These are phyloP conservation scores for Lingula anatina DNA, from an alignment of 2,888 invertebrate genomes.

Conservation along the genomic window DNA sequence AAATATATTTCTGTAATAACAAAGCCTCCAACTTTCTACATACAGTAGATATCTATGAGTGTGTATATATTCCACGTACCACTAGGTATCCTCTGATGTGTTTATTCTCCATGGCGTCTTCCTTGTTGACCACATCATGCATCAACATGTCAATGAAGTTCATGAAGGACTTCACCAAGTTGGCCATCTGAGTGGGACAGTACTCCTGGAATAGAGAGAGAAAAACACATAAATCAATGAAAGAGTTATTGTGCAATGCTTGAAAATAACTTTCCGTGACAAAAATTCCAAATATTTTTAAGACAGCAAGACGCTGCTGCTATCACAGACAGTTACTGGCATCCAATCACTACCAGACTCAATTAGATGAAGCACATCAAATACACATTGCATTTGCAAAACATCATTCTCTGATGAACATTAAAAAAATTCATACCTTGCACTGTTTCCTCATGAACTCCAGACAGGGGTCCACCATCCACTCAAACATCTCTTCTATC, in stretches of 20 bases:
- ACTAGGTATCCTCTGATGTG: slow-evolving; percentile 58
- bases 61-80: slow-evolving; percentile 45
- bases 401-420: not conserved
- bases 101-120: slow-evolving; percentile 59
- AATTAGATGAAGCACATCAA: too few species aligned
- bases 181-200: slow-evolving; percentile 59
- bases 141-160: slow-evolving; percentile 73
- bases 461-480: slow-evolving; percentile 74
- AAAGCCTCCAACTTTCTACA: too few species aligned
- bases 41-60: slow-evolving; percentile 36
- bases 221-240: too few species aligned
- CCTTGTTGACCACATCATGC: slow-evolving; percentile 56
- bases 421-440: slow-evolving; percentile 41
- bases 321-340: too few species aligned
- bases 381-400: too few species aligned
- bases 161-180: slow-evolving; percentile 61
- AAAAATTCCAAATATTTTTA: too few species aligned
- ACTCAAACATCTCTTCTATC: slow-evolving; percentile 57
- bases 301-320: too few species aligned
- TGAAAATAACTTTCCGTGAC: not conserved
- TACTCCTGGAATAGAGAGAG: slow-evolving; percentile 35
- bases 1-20: too few species aligned
- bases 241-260: not conserved
- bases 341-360: too few species aligned
- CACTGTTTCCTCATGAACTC: slow-evolving; percentile 70